phyloP scores from a whole-genome alignment of 2,888 invertebrate genomes.

The Temnothorax unifasciatus region DNA sequence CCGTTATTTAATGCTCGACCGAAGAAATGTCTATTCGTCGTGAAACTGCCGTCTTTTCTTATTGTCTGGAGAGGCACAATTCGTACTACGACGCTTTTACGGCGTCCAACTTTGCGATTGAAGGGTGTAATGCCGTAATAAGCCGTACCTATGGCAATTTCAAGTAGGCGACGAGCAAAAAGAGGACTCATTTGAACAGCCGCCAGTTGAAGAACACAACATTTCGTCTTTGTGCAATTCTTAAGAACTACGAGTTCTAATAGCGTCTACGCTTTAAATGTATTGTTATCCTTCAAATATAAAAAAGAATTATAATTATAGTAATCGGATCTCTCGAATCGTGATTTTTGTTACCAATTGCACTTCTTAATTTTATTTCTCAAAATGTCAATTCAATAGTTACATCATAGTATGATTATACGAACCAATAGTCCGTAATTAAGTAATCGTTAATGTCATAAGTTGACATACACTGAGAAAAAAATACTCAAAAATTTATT shows the following conservation, averaged over 20 bases:
- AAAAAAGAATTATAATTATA: not conserved
- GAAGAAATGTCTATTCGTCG: constrained; percentile 26
- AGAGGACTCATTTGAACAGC: constrained; percentile 18
- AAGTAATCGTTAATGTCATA: not conserved
- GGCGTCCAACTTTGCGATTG: constrained; percentile 39
- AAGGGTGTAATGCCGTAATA: constrained; percentile 40
- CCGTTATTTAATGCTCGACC: constrained; percentile 24
- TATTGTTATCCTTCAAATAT: not conserved
- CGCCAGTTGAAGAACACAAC: constrained; percentile 21
- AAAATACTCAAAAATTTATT: too few species aligned
- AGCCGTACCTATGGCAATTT: constrained; percentile 45
- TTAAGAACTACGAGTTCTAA: not conserved
- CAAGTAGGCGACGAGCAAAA: constrained; percentile 23
- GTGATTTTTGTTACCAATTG: not conserved
- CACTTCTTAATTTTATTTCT: not conserved
- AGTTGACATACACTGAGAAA: too few species aligned
- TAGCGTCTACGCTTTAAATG: not conserved
- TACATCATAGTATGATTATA: not conserved
- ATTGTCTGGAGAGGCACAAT: constrained; percentile 17
- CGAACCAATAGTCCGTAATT: not conserved
- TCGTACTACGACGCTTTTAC: constrained; percentile 23
- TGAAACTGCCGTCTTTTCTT: constrained; percentile 19
- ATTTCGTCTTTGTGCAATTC: constrained; percentile 7
- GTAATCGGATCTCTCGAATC: not conserved
- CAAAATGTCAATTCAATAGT: not conserved